Evolutionary conservation across 2,888 invertebrate species (phyloP).

Genomic region (Spodoptera littoralis): DNA sequence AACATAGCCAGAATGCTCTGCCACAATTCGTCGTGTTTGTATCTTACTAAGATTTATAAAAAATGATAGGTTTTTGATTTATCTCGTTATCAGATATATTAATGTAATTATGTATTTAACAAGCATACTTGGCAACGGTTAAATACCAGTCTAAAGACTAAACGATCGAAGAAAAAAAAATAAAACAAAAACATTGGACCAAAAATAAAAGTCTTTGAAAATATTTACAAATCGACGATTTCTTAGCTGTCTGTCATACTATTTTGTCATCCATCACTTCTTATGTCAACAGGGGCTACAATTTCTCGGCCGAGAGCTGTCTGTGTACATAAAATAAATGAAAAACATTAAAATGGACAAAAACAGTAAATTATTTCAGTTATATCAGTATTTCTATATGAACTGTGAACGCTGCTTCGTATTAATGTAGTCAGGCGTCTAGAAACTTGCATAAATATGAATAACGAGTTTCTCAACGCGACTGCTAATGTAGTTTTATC

Average conservation of each 20-base stretch:
- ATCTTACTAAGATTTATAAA: neutral
- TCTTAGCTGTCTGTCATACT: conserved; percentile 19
- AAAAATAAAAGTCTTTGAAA: conserved; percentile 25
- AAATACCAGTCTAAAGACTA: no score
- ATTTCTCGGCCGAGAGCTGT: conserved; percentile 32
- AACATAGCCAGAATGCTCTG: conserved; percentile 10
- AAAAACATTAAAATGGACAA: conserved; percentile 42
- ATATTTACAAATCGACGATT: conserved; percentile 23
- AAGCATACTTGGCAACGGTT: no score
- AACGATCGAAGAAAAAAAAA: no score
- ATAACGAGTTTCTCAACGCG: conserved; percentile 68
- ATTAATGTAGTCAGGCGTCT: conserved; percentile 58
- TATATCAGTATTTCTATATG: conserved; percentile 64
- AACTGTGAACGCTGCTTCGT: conserved; percentile 51
- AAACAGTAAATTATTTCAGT: conserved; percentile 56
- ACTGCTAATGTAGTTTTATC: conserved; percentile 67
- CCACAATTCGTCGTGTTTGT: conserved; percentile 6
- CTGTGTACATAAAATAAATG: conserved; percentile 6
- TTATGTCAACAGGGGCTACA: conserved; percentile 39
- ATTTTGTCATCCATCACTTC: conserved; percentile 41
- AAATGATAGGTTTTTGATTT: no score
- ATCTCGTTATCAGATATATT: no score
- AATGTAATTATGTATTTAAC: no score
- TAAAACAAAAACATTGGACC: conserved; percentile 3
- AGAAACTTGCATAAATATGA: conserved; percentile 72